phyloP scores from a whole-genome alignment of 2,113 vertebrate genomes.

The Chionomys nivalis region DNA sequence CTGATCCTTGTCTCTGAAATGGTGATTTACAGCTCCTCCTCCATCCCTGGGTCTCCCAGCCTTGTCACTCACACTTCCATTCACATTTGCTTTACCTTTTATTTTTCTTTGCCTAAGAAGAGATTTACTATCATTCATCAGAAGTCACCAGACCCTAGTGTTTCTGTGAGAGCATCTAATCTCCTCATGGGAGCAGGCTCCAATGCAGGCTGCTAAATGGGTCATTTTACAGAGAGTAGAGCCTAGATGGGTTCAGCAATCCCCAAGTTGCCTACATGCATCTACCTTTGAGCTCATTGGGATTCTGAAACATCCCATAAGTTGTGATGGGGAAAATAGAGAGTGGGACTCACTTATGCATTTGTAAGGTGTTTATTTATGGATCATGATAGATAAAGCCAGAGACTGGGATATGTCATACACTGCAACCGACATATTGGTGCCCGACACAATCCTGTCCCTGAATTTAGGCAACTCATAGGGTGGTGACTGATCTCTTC shows the following conservation, averaged over 20 bases:
- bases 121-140: constrained; percentile 18
- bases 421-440: background rate
- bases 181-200: background rate
- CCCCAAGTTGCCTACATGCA: background rate
- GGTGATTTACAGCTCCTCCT: background rate
- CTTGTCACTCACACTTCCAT: background rate
- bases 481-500: background rate
- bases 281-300: background rate
- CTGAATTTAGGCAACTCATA: background rate
- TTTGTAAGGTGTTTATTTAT: background rate
- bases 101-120: constrained; percentile 24
- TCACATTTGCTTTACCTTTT: constrained; percentile 58
- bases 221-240: background rate
- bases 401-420: background rate
- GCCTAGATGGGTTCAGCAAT: background rate
- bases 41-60: background rate
- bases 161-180: background rate
- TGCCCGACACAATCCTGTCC: background rate
- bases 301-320: background rate
- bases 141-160: background rate
- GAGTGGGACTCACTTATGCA: background rate
- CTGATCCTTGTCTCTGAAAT: background rate
- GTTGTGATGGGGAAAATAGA: background rate
- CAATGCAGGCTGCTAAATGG: background rate
- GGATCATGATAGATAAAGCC: background rate